Base-by-base conservation (phyloP, 2,797 vertebrate genomes). In the Anabas testudineus region DNA sequence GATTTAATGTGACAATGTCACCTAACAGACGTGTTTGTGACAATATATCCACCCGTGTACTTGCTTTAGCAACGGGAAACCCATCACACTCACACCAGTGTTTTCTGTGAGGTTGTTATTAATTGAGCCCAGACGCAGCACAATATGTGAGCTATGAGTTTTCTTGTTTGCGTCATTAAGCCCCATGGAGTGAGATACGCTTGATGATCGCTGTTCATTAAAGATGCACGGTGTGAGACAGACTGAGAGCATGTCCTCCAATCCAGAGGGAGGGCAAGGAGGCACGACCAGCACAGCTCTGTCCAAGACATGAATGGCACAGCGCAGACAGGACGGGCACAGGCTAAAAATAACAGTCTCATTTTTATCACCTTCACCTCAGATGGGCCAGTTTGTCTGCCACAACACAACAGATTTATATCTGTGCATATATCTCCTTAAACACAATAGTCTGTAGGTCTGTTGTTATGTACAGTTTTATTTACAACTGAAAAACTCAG, bases 401-500 rank as follows among this genome's bases (percentile, higher is more conserved):
- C 47, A 28, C 28, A 43, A 36, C 36, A 51, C 22, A 37, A 54
- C 22, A 66, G 57, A 56, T 71, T 67, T 59, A 21, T 28, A 54
- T 42, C 54, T 69, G 46, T 52, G 53, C 42, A 46, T 22, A 7
- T 13, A 57, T 45, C 32, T 52, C 19, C 75, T 78, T 19, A 28
- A 82, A 84, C 68, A 90, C 72, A 89, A 71, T 53, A 62, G 72
- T 86, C 77, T 62, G 57, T 59, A 21, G 56, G 47, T 85, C 69
- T 58, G 60, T 88, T 87, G 61, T 88, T 92, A 93, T 95, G 91
- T 94, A 95, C 89, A 95, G 91, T 94, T 98, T 98, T 97, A 99
- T 98, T 98, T 96, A 96, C 96, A 97, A 96, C 91, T 94, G 97
- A 96, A 96, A 96, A 97, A 95, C 92, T 93, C 94, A 93, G 94